phyloP scores from a whole-genome alignment of 2,113 vertebrate genomes.

The Parus major region DNA sequence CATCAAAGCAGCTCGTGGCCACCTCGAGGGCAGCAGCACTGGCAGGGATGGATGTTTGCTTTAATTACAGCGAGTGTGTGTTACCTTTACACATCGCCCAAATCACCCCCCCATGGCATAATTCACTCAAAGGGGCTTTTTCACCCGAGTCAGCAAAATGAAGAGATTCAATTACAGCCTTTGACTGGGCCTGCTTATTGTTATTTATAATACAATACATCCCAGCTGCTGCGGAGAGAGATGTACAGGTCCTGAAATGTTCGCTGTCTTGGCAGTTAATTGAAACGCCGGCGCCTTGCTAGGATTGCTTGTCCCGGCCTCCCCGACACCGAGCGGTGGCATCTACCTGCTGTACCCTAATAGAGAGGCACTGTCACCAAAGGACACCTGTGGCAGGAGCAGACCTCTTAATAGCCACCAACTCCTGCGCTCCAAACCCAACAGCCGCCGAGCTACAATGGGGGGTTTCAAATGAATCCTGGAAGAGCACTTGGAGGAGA shows the following conservation, averaged over 20 bases:
- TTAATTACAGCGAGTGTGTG: not conserved
- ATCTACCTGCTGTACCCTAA: slow-evolving; percentile 10
- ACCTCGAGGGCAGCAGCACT: not conserved
- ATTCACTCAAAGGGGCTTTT: slow-evolving; percentile 52
- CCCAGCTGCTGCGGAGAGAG: slow-evolving; percentile 15
- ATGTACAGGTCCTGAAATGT: not conserved
- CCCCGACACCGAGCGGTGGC: not conserved
- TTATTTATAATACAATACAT: slow-evolving; percentile 69
- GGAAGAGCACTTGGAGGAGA: slow-evolving; percentile 2
- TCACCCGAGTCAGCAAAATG: slow-evolving; percentile 65
- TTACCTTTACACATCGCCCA: not conserved
- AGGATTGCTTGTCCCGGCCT: not conserved
- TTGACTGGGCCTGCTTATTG: slow-evolving; percentile 61
- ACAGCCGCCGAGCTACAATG: not conserved
- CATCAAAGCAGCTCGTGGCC: not conserved
- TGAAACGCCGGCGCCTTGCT: slow-evolving; percentile 3
- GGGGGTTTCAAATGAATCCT: not conserved
- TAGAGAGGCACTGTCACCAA: not conserved
- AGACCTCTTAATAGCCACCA: not conserved
- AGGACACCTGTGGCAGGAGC: slow-evolving; percentile 8
- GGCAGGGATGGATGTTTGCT: not conserved
- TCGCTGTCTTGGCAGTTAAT: slow-evolving; percentile 7
- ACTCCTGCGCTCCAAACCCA: not conserved
- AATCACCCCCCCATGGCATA: not conserved
- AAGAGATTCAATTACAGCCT: slow-evolving; percentile 71